Evolutionary conservation across 2,888 invertebrate genomes (phyloP).

Genomic region (Drosophila austrosaltans): DNA sequence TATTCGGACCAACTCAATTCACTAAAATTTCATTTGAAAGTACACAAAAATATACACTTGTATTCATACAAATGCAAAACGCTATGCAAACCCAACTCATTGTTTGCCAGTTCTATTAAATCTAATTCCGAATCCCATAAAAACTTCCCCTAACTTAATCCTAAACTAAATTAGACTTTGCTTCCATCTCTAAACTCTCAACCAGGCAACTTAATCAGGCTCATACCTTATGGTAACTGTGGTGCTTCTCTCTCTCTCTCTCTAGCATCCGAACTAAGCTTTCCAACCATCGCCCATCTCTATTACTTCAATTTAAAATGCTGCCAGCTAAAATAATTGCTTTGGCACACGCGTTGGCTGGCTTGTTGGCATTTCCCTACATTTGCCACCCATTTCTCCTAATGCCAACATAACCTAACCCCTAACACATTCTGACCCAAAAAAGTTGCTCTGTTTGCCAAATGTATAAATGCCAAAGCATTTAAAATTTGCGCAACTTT

Average conservation of each 20-base stretch:
- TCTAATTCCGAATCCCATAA: neutral
- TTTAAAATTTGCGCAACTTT: constrained; percentile 77
- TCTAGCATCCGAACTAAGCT: constrained; percentile 27
- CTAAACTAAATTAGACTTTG: neutral
- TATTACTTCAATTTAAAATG: constrained; percentile 73
- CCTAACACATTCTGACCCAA: constrained; percentile 45
- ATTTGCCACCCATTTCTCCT: neutral
- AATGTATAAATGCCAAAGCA: constrained; percentile 69
- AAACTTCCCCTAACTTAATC: neutral
- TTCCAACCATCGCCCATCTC: constrained; percentile 36
- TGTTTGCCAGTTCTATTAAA: neutral
- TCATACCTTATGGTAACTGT: constrained; percentile 43
- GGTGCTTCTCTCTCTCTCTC: constrained; percentile 14
- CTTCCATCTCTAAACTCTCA: constrained; percentile 12
- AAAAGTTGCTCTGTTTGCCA: constrained; percentile 67
- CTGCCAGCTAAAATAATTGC: constrained; percentile 77
- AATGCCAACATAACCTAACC: constrained; percentile 23
- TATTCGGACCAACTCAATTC: no score
- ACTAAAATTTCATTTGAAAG: no score
- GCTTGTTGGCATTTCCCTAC: constrained; percentile 4
- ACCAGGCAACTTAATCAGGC: constrained; percentile 44
- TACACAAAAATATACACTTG: no score
- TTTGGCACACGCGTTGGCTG: constrained; percentile 65
- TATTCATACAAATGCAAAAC: neutral
- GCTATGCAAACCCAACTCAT: neutral